Evolutionary conservation across 2,888 invertebrate genomes (phyloP), one percentile per base, ranked within the genome.

Genomic region (Zygaena filipendulae): DNA sequence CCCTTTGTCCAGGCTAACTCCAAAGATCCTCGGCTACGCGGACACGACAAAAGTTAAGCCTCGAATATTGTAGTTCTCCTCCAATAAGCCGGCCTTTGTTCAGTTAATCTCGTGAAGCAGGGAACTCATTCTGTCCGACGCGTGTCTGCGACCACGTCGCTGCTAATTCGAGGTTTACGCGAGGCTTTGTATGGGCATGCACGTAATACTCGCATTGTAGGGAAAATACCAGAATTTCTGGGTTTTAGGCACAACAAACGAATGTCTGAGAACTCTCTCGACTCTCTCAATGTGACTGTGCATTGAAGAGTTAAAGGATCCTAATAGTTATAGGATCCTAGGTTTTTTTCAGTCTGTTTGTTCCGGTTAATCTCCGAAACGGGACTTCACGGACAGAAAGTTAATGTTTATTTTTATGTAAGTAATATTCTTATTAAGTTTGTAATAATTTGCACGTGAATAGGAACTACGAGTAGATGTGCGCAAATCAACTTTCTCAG

Each of bases 131-230:
- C 57, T 53, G 57, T 49, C 59, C n/a, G n/a, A n/a, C n/a, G n/a
- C n/a, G 44, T 6, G 16, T 6, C 16, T 7, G 45, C 52, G 55
- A 48, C 43, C 49, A 38, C 35, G 43, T n/a, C n/a, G n/a, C n/a
- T n/a, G 42, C 49, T 47, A 52, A 52, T 49, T 45, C 42, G 43
- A 49, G 49, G 49, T 55, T 58, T 51, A 49, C 43, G 30, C 33
- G 26, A 24, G 59, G 63, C 66, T 75, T 75, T 72, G 62, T 75
- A 72, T 67, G 68, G 74, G 74, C 67, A 77, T 72, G 58, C n/a
- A n/a, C 47, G 45, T 74, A 67, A 66, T 67, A 46, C 62, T 37
- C 39, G 39, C 42, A 58, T 59, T 60, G 61, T 49, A 40, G 39
- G 32, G 39, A 39, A 42, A 40, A 38, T 39, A 45, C 29, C 27